A percentile compares a stretch with the other conserved stretches of the same genome.
phyloP scores from a whole-genome alignment of 1,140 invertebrate genomes.

The Diachasmimorpha longicaudata region DNA sequence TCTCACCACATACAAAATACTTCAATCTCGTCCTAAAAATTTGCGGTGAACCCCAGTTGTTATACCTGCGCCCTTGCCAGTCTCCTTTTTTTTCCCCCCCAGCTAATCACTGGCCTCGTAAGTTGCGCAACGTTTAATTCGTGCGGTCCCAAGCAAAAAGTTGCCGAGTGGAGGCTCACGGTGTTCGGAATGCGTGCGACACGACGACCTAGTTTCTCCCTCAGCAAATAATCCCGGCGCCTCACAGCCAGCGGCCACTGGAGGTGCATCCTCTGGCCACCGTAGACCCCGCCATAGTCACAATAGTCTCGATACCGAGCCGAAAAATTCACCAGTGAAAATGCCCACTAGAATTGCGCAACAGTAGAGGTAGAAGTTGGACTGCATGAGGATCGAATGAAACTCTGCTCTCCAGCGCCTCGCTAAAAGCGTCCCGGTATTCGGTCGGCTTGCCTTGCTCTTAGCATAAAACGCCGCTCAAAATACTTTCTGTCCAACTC shows the following conservation, averaged over 20 bases:
- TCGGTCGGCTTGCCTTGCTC: constrained; percentile 14
- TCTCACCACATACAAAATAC: neutral
- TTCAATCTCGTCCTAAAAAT: neutral
- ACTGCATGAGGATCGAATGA: neutral
- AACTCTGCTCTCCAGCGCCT: neutral
- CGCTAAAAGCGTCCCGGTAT: constrained; percentile 21
- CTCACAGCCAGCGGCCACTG: neutral
- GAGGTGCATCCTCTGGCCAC: neutral
- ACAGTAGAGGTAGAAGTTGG: neutral
- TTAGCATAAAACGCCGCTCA: constrained; percentile 15
- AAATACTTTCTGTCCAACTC: constrained; percentile 16
- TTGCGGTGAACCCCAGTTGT: neutral
- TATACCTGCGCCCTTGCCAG: neutral
- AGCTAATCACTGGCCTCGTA: neutral
- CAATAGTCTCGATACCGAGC: neutral
- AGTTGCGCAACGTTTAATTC: neutral
- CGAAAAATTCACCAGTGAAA: neutral
- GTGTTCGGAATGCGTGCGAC: neutral
- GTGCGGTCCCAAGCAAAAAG: neutral
- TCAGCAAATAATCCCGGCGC: neutral
- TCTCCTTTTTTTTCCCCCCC: neutral
- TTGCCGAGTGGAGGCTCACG: neutral
- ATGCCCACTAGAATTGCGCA: neutral
- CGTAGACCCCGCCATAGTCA: too few relatives aligned
- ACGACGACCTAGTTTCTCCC: neutral